These are phyloP conservation scores for Heliconius cydno DNA, from an alignment of 2,888 invertebrate species.

Conservation along the genomic window DNA sequence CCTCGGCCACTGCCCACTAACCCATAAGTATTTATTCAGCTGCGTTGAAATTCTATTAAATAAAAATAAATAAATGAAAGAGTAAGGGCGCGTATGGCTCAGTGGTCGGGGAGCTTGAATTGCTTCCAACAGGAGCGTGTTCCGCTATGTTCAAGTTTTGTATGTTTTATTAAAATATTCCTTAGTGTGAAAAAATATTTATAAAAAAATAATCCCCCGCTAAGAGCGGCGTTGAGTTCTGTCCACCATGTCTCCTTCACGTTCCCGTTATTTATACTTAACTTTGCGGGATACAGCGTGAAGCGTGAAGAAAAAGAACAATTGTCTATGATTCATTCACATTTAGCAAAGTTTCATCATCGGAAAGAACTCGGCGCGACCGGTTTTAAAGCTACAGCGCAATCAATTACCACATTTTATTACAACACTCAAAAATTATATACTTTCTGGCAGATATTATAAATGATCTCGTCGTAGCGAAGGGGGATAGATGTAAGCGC, in stretches of 20 bases:
- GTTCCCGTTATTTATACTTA: not conserved
- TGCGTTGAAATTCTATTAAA: too few relatives aligned
- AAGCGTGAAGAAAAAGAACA: not conserved
- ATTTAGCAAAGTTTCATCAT: conserved; percentile 4
- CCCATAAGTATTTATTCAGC: too few relatives aligned
- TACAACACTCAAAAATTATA: conserved; percentile 33
- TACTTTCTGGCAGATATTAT: conserved; percentile 29
- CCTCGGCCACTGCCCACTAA: too few relatives aligned
- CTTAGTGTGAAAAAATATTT: not conserved
- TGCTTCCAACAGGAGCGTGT: too few relatives aligned
- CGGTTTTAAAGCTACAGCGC: conserved; percentile 33
- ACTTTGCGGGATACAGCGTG: not conserved
- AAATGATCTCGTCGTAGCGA: too few relatives aligned
- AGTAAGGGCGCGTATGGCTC: too few relatives aligned
- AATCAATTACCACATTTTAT: conserved; percentile 37
- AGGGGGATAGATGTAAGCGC: too few relatives aligned
- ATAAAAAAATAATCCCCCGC: not conserved
- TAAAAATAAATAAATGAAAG: too few relatives aligned
- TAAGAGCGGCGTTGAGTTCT: not conserved
- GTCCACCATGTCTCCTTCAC: not conserved
- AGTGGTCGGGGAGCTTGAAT: too few relatives aligned
- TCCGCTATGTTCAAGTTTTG: too few relatives aligned
- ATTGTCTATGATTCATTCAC: conserved; percentile 10
- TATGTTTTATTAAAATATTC: too few relatives aligned
- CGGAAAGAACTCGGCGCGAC: conserved; percentile 33